Evolutionary conservation across 2,113 vertebrate genomes (phyloP).

Genomic region (Hepsetus odoe): DNA sequence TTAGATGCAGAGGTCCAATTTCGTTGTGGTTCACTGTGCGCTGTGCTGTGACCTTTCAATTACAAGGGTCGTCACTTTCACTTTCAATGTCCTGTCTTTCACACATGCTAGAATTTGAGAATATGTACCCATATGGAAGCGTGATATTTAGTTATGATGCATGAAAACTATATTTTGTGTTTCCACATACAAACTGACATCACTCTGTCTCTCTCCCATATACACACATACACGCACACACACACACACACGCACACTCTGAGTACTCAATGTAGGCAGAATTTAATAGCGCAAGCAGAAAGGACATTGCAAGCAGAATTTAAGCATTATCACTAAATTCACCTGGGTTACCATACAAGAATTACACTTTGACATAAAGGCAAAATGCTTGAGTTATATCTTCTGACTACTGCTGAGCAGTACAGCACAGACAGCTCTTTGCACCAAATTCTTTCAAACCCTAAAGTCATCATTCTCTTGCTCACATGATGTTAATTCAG

Average conservation of each 20-base stretch:
- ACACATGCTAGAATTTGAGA: neutral
- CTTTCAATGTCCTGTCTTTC: no score
- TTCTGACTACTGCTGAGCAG: neutral
- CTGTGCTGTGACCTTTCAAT: no score
- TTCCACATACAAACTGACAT: neutral
- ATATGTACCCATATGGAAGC: neutral
- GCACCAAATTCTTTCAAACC: constrained; percentile 5
- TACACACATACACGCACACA: no score
- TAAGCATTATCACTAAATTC: constrained; percentile 10
- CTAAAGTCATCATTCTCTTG: neutral
- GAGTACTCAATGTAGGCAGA: no score
- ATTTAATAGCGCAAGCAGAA: no score
- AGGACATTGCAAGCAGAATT: constrained; percentile 8
- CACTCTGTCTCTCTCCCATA: neutral
- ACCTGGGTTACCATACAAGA: neutral
- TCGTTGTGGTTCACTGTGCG: no score
- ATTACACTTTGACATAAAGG: constrained; percentile 11
- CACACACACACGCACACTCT: no score
- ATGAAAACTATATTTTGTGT: constrained; percentile 4
- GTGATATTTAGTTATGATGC: neutral
- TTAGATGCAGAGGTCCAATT: no score
- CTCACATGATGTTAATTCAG: neutral
- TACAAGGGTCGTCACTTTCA: no score
- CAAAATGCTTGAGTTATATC: constrained; percentile 13
- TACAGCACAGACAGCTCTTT: neutral